Percentiles rank a stretch among this genome's conserved stretches.
Evolutionary conservation across 2,113 vertebrate species (phyloP).

Genomic region (Elephas maximus): DNA sequence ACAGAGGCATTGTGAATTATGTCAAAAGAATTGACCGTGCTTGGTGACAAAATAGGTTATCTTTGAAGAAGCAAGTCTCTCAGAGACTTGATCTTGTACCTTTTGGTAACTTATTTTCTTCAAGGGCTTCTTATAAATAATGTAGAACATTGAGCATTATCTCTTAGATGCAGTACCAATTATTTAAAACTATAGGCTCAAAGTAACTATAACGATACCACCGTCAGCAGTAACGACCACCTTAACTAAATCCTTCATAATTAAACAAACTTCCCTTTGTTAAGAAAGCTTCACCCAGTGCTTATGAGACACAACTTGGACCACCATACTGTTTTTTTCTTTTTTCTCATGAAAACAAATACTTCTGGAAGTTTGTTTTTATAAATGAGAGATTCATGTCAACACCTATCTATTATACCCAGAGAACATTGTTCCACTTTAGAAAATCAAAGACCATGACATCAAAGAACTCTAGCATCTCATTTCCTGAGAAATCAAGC

Average conservation of each 20-base stretch:
- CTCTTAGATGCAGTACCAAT: neutral
- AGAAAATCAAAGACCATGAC: constrained; percentile 37
- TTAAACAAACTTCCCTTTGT: neutral
- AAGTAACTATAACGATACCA: neutral
- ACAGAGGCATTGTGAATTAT: neutral
- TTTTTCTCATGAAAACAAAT: neutral
- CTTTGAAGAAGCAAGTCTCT: neutral
- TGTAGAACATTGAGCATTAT: too few species aligned
- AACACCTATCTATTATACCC: neutral
- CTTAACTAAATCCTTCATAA: neutral
- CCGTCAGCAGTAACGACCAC: neutral
- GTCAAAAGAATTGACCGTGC: neutral
- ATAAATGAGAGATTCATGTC: constrained; percentile 32
- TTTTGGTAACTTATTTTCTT: neutral
- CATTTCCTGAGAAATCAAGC: neutral
- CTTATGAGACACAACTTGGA: neutral
- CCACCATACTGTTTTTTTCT: neutral
- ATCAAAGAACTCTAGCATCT: constrained; percentile 4
- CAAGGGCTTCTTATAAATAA: neutral
- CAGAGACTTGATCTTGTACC: neutral
- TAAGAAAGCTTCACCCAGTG: neutral
- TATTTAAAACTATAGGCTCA: neutral
- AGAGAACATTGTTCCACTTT: constrained; percentile 49
- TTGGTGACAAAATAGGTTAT: neutral
- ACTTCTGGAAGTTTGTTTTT: constrained; percentile 52